Evolutionary conservation across 2,888 invertebrate genomes (phyloP).

Genomic region (Lacanobia oleracea): DNA sequence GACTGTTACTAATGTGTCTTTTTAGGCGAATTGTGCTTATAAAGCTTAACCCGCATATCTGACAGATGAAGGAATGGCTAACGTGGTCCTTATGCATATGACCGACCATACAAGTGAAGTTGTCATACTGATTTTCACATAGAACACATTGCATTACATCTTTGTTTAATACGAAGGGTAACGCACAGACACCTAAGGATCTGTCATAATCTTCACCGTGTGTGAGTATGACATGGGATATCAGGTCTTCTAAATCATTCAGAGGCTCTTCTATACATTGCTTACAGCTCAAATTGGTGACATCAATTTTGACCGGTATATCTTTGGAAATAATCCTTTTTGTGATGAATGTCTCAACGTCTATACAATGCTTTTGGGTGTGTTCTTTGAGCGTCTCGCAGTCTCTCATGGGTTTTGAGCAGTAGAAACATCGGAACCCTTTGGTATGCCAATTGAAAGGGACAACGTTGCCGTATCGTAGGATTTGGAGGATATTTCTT

Average conservation of each 20-base stretch:
- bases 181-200: conserved; percentile 72
- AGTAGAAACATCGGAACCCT: conserved; percentile 83
- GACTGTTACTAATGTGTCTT: conserved; percentile 76
- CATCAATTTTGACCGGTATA: conserved; percentile 82
- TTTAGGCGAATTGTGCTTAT: conserved; percentile 76
- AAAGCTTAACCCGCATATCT: conserved; percentile 81
- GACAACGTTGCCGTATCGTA: conserved; percentile 77
- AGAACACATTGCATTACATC: conserved; percentile 75
- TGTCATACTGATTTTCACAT: conserved; percentile 76
- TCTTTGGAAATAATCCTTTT: conserved; percentile 80
- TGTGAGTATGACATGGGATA: conserved; percentile 71
- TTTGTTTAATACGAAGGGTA: conserved; percentile 79
- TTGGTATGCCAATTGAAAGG: conserved; percentile 83
- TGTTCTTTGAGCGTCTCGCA: conserved; percentile 76
- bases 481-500: conserved; percentile 76
- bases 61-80: conserved; percentile 78
- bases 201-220: conserved; percentile 75
- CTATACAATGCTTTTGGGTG: conserved; percentile 72
- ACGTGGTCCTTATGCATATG: conserved; percentile 84
- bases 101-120: conserved; percentile 75
- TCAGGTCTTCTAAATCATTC: conserved; percentile 72
- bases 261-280: conserved; percentile 69
- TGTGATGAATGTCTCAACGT: conserved; percentile 73
- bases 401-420: conserved; percentile 77
- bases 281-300: conserved; percentile 76